Evolutionary conservation across 1,140 invertebrate genomes (phyloP).

Genomic region (Zaprionus lachaisei): DNA sequence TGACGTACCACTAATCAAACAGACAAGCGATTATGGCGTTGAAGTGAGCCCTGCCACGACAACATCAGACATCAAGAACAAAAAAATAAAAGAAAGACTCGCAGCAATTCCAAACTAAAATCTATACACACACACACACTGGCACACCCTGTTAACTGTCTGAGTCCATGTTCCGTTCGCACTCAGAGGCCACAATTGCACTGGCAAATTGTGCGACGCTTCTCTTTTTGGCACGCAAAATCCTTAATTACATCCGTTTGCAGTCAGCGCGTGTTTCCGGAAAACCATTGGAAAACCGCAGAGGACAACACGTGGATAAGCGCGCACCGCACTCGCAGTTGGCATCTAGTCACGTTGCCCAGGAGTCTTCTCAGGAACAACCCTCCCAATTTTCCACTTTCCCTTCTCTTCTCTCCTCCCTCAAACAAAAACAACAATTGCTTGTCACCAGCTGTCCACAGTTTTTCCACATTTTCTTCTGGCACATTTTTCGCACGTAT

Average conservation of each 20-base stretch:
- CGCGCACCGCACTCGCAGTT: conserved; percentile 54
- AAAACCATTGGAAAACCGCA: conserved; percentile 61
- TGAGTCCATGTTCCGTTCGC: conserved; percentile 35
- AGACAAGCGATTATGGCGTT: conserved; percentile 31
- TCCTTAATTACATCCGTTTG: conserved; percentile 79
- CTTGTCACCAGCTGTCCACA: conserved; percentile 80
- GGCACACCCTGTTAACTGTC: conserved; percentile 21
- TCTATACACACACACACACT: neutral
- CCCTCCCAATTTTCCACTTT: neutral
- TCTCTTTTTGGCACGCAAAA: conserved; percentile 71
- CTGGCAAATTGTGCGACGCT: conserved; percentile 58
- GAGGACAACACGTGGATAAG: conserved; percentile 71
- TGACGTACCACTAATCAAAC: conserved; percentile 58
- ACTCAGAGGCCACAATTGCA: conserved; percentile 22
- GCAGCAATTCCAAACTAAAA: conserved; percentile 6
- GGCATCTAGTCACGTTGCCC: conserved; percentile 66
- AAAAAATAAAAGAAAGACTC: neutral
- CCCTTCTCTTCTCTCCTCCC: neutral
- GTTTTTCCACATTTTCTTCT: conserved; percentile 76
- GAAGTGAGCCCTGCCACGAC: conserved; percentile 21
- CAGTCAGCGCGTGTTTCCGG: conserved; percentile 74
- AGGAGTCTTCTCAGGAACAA: conserved; percentile 12
- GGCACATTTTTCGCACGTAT: conserved; percentile 74
- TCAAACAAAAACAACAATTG: conserved; percentile 63
- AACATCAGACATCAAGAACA: neutral